Base-by-base conservation (phyloP, 2,797 vertebrate species). In the Aulostomus chinensis region DNA sequence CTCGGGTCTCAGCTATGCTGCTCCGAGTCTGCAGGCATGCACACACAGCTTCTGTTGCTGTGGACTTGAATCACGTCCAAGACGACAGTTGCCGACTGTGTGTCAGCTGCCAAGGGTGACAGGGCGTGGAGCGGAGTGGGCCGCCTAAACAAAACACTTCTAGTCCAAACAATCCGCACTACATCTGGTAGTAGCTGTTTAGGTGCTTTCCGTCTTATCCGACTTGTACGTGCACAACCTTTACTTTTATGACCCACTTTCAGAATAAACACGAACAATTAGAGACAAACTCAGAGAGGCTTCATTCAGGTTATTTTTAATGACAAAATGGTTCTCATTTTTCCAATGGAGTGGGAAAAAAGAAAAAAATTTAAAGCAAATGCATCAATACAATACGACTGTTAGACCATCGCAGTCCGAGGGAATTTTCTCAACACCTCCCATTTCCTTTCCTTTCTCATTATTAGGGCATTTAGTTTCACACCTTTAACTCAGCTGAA, bases 291-390 rank as follows among this genome's bases (percentile, higher is more conserved):
- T 21, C 9, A 7, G 15, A 41, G 16, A 13, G 4, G 18, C 41
- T 81, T 84, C 65, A 80, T 75, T 85, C 70, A 79, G 84, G 56
- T 81, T 45, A 76, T 83, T 43, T 87, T 89, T 89, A 86, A 85
- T 90, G 85, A 86, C 57, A 85, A 85, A 81, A 83, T 64, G 31
- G 75, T 75, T 54, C 57, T 64, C 52, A 60, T 58, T 80, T 67
- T 57, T 78, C 58, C 74, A 83, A 70, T 78, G 70, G 59, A 55
- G 38, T 41, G 68, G 78, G 75, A 43, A 58, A 52, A 60, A 63
- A 54, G 47, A 58, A 76, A 51, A 66, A 3, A 21, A 21, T 6
- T 59, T 13, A 73, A 87, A 86, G 80, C 65, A 83, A 85, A 76
- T 60, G 55, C 58, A 68, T 82, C 49, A 53, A 65, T 62, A 72